Evolutionary conservation across 2,888 invertebrate species (phyloP), one percentile per base, ranked within the genome.

Genomic region (Caenorhabditis macrosperma): DNA sequence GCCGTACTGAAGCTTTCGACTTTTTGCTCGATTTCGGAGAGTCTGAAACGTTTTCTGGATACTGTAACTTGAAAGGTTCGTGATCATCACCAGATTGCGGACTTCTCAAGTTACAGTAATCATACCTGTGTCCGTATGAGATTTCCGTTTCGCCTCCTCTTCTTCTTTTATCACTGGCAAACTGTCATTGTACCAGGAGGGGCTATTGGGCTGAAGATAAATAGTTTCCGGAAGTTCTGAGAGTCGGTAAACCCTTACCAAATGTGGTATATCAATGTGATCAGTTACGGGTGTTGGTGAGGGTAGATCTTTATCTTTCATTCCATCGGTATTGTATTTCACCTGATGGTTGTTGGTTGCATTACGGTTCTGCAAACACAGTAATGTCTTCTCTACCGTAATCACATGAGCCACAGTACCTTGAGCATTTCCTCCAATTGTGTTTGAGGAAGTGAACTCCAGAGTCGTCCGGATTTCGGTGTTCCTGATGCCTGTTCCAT

Each of bases 111-210:
- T n/a, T n/a, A n/a, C n/a, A 33, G 10, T 33, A 33, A 33, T 22
- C 50, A 17, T 55, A 68, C 57, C 79, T n/a, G 79, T 69, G 10
- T 74, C 68, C 0, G 79, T 79, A 17, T 63, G 33, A 2, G 61
- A 63, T 41, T 24, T 44, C n/a, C 66, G 24, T 60, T 78, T 71
- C 0, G 75, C 71, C 22, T 74, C 75, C 15, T 83, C 84, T 38
- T 87, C 87, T 76, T 87, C 87, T 44, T 84, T 72, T 22, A 86
- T 86, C 1, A 86, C 82, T 9, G 84, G 84, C n/a, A 86, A 67
- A 64, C 80, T 77, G 9, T 87, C 87, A 54, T 83, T 84, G 28
- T 59, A 76, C 80, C 80, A 80, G 0, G 71, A 61, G 9, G 74
- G 69, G 44, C 28, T 69, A 7, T 12, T 48, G 2, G 68, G 63